Evolutionary conservation across 2,113 vertebrate species (phyloP).

Genomic region (Lanius ludovicianus): DNA sequence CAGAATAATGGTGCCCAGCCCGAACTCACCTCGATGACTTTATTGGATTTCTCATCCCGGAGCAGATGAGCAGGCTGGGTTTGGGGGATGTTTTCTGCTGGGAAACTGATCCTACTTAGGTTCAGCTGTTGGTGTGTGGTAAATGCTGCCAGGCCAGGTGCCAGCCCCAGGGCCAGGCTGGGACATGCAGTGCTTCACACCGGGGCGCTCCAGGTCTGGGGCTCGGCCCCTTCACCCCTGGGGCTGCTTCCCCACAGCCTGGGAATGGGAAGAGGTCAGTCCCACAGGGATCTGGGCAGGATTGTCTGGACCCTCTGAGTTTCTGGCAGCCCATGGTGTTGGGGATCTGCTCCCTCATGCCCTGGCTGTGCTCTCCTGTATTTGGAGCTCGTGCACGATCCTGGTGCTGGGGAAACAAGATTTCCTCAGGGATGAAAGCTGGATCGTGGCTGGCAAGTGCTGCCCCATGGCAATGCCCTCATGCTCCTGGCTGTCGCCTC

Average conservation of each 20-base stretch:
- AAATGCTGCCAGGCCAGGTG: background rate
- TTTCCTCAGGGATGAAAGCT: background rate
- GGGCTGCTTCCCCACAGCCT: background rate
- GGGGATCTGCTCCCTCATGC: background rate
- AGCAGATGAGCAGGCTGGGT: background rate
- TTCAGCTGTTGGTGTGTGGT: background rate
- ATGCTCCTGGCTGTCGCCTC: background rate
- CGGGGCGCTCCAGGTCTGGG: background rate
- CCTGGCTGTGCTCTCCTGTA: background rate
- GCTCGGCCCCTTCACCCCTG: too few species aligned
- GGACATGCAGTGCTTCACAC: background rate
- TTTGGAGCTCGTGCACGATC: rapidly evolving
- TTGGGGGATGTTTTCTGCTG: background rate
- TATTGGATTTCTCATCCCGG: background rate
- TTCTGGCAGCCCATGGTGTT: background rate
- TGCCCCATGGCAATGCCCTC: background rate
- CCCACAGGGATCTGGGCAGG: background rate
- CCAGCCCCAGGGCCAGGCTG: background rate
- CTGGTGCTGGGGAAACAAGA: background rate
- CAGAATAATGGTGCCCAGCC: slow-evolving; percentile 31
- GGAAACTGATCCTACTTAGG: background rate
- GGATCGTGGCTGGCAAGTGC: background rate
- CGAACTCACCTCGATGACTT: slow-evolving; percentile 9
- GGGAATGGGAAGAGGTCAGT: background rate
- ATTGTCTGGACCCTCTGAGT: background rate